Base-by-base conservation (phyloP, 2,888 invertebrate genomes). In the Drosophila fungiperda region DNA sequence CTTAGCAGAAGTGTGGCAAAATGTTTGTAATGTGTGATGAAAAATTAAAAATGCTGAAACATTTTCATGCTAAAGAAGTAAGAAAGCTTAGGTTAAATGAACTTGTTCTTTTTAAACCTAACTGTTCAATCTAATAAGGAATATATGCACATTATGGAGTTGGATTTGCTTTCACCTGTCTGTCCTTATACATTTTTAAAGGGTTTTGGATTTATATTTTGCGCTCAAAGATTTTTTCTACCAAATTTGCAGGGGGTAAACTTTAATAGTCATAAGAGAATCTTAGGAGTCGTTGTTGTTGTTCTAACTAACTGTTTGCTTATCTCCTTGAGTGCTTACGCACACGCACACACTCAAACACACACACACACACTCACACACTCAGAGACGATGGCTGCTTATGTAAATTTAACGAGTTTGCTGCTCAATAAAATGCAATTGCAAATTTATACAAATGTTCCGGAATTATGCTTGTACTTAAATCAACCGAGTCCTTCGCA, bases 391-490 rank as follows among this genome's bases (percentile, higher is more conserved):
- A 35, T 29, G 58, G 20, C 59, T 60, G 72, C 53, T 73, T 87
- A 84, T 84, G 84, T 61, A 80, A 84, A 84, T 87, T 81, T 73
- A 62, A 81, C 72, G 83, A 55, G 72, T 58, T 58, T 68, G 66
- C 61, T 61, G 75, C 72, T 78, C 85, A 87, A 85, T 85, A 85
- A 85, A 85, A 85, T 85, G 85, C 87, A 82, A 85, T 85, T 78
- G 85, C 87, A 82, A 85, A 85, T 87, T 85, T 85, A 85, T 85
- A 77, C 85, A 87, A 85, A 85, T 85, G 76, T 80, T 72, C 73
- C 73, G 73, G 67, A 72, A 84, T 82, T 87, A 80, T 84, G 80
- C 84, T 69, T 68, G 81, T 76, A 40, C 72, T 75, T 78, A 78
- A 78, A 78, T 78, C 75, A 74, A 68, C 67, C 52, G 57, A 36